These are phyloP conservation scores for Parthenolecanium corni DNA, from an alignment of 2,888 invertebrate genomes.

Conservation along the genomic window DNA sequence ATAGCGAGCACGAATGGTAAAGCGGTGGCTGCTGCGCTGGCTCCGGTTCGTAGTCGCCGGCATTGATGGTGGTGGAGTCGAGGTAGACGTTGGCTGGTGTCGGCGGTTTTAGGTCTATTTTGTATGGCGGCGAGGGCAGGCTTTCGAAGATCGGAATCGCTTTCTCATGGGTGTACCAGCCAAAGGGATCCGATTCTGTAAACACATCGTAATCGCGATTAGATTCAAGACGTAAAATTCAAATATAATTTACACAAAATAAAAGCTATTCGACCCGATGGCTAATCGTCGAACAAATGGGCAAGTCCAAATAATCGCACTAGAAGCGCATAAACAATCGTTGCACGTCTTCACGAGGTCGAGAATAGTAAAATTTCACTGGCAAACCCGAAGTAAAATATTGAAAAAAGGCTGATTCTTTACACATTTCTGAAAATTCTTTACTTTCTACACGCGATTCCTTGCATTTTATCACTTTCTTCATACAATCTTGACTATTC, in stretches of 20 bases:
- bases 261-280: background rate
- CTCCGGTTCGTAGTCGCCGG: constrained; percentile 7
- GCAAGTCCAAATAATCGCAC: too few relatives aligned
- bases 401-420: too few relatives aligned
- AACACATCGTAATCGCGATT: constrained; percentile 31
- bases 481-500: too few relatives aligned
- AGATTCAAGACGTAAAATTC: too few relatives aligned
- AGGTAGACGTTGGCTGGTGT: background rate
- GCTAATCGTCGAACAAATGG: background rate
- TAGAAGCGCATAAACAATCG: too few relatives aligned
- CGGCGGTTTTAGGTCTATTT: constrained; percentile 33
- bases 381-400: too few relatives aligned
- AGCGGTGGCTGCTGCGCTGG: background rate
- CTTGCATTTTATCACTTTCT: too few relatives aligned
- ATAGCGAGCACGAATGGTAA: too few relatives aligned
- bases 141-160: constrained; percentile 57
- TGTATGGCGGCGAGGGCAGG: constrained; percentile 36
- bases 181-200: constrained; percentile 47
- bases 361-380: too few relatives aligned
- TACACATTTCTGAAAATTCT: too few relatives aligned
- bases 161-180: constrained; percentile 52
- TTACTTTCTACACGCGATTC: too few relatives aligned
- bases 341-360: too few relatives aligned
- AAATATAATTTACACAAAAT: background rate
- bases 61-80: constrained; percentile 23